Base-by-base conservation (phyloP, 2,113 vertebrate species). In the Saguinus midas region DNA sequence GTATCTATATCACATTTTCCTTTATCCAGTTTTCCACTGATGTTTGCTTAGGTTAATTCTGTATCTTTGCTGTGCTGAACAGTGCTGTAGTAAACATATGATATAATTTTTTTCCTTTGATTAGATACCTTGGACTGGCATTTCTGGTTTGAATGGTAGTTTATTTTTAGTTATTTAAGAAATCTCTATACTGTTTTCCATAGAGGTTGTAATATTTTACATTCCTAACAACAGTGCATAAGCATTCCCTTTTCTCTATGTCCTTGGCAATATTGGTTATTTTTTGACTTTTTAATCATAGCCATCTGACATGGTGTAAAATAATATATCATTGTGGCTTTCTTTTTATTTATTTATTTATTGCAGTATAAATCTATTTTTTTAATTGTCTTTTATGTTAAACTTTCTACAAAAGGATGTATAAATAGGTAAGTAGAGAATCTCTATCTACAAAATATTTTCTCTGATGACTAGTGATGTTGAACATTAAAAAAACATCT, bases 341-440 rank as follows among this genome's bases (percentile, higher is more conserved):
- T 68, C 35, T 64, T 12, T 64, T 64, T 64, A 64, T 27, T 61
- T 61, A 58, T 61, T 98, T 99, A 6, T 43, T 43, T 43, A 43
- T 43, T 98, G 98, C 0, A 98, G 98, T 98, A 98, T 98, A 99
- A 98, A 98, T 99, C 98, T 99, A 98, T 99, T 98, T 97, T 76
- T 98, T 98, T 99, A 98, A 98, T 98, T 98, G 98, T 99, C 96
- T 98, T 98, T 98, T 99, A 98, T 98, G 98, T 99, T 99, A 99
- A 99, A 99, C 99, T 99, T 99, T 99, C 99, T 99, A 99, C 99
- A 99, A 99, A 99, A 98, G 97, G 97, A 98, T 96, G 98, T 99
- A 99, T 99, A 99, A 99, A 99, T 0, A 97, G 98, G 98, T 99
- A 99, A 98, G 98, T 98, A 99, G 98, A 98, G 99, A 99, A 98